Evolutionary conservation across 2,113 vertebrate species (phyloP), one percentile per base, ranked within the genome.

Genomic region (Hippocampus comes): DNA sequence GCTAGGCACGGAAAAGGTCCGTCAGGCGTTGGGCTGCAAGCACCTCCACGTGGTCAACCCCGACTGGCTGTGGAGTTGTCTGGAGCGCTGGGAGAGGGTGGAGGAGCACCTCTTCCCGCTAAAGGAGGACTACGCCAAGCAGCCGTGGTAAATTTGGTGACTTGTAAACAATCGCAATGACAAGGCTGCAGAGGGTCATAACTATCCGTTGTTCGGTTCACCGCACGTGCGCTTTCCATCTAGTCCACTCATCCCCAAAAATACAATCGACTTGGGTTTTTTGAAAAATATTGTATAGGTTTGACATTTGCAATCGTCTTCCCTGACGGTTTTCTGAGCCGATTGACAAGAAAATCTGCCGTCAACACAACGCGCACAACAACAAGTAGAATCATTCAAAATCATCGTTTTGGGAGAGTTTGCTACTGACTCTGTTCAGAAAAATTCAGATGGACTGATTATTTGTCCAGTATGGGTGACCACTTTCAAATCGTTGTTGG

Each of bases 51-150:
- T 99, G 67, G 97, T 99, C 73, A 99, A 92, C 79, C 97, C 97
- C 0, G 96, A 98, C 30, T 99, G 97, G 97, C 92, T 99, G 68
- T 99, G 97, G 97, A 95, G 94, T 89, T 98, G 96, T 74, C 89
- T 98, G 81, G 97, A 99, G 79, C 94, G 97, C 75, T 99, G 97
- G 97, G 97, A 99, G 88, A 93, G 92, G 72, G 96, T 98, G 61
- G 96, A 98, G 70, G 97, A 99, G 48, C 92, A 93, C 71, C 93
- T 99, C 30, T 99, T 97, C 78, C 97, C 97, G 0, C 91, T 99
- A 15, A 94, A 93, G 68, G 97, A 98, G 4, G 95, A 97, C 66
- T 94, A 92, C 56, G 82, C 89, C 79, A 95, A 92, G 78, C 89
- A 87, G 1, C 93, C 94, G 53, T 91, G 96, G 97, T 66, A 48